A percentile compares a stretch with the other conserved stretches of the same genome.
phyloP scores from a whole-genome alignment of 2,113 vertebrate genomes.

The Mustela nigripes region DNA sequence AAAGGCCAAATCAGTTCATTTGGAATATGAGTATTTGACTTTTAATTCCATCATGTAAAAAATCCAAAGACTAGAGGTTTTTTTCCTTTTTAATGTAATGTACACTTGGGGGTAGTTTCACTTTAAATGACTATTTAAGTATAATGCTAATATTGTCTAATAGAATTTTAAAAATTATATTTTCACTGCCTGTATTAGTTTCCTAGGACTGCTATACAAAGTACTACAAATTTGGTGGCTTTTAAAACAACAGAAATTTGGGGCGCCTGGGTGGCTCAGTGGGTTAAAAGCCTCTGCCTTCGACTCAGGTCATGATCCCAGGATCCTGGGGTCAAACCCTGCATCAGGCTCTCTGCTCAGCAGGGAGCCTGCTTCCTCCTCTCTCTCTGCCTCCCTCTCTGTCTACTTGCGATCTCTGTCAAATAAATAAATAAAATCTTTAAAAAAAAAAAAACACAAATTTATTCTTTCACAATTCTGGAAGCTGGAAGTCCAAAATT shows the following conservation, averaged over 20 bases:
- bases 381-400: no score
- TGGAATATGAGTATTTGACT: not conserved
- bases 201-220: not conserved
- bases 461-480: not conserved
- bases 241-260: not conserved
- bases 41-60: conserved; percentile 12
- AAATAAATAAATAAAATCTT: no score
- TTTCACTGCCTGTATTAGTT: not conserved
- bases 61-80: not conserved
- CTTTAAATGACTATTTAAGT: conserved; percentile 20
- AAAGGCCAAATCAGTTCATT: not conserved
- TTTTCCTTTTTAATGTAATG: not conserved
- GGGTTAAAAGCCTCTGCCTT: no score
- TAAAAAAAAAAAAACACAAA: no score
- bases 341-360: no score
- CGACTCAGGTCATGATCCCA: no score
- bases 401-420: no score
- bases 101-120: not conserved
- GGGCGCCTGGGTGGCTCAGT: no score
- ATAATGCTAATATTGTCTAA: not conserved
- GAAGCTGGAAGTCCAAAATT: not conserved
- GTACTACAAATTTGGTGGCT: not conserved
- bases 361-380: no score
- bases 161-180: not conserved
- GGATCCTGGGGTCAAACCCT: no score